Base-by-base conservation (phyloP, 2,797 vertebrate genomes). In the Linurgus olivaceus region DNA sequence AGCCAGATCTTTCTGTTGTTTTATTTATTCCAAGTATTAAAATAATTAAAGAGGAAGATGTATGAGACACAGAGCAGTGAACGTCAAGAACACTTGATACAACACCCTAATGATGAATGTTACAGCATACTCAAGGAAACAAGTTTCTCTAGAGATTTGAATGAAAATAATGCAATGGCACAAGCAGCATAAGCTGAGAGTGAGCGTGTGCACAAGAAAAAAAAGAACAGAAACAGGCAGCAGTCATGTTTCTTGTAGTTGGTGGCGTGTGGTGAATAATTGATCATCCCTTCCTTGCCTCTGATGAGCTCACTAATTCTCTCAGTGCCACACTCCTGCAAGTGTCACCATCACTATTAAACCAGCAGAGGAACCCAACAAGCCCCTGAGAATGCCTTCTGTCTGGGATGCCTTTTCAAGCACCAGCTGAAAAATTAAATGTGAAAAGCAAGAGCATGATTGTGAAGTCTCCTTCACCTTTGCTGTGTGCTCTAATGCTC, bases 211-310 rank as follows among this genome's bases (percentile, higher is more conserved):
- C 38, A 85, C 74, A 78, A 72, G 55, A 79, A 93, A 85, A 85
- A 57, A 82, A 88, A 86, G 26, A 45, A 70, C 35, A 78, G 65
- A 93, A 59, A 94, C 55, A 90, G 68, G 84, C 38, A 44, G 90
- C 93, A 96, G 91, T 95, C 96, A 66, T 52, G 77, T 83, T 88
- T 85, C 95, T 92, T 86, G 91, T 93, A 90, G 79, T 52, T 88
- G 93, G 90, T 94, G 65, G 94, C 33, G 0, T 96, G 95, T 86
- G 84, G 96, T 97, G 96, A 98, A 97, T 98, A 98, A 98, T 94
- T 97, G 97, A 98, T 97, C 94, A 82, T 35, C 75, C 58, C 77
- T 86, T 89, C 75, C 88, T 92, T 93, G 78, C 47, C 54, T 91
- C 89, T 94, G 88, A 88, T 16, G 87, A 93, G 55, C 94, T 97